Evolutionary conservation across 2,113 vertebrate species (phyloP), one percentile per base, ranked within the genome.

Genomic region (Anoplopoma fimbria): DNA sequence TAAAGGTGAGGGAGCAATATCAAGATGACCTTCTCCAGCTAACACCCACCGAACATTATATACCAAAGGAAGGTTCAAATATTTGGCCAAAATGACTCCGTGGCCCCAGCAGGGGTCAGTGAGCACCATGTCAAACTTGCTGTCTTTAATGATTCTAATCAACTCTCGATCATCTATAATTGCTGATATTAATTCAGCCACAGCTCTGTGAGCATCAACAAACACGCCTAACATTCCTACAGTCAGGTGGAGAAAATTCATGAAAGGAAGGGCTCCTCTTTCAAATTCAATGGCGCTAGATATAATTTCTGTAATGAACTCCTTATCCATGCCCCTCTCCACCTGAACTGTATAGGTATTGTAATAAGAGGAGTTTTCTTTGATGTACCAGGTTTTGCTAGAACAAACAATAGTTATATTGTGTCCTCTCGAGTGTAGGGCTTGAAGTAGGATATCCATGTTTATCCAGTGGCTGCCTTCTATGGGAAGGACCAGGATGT

Each of bases 401-500:
- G 83, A 57, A 1, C 62, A 67, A 19, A 91, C 6, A 8, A 94
- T 19, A 9, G 93, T 93, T 2, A 94, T 6, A 29, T 72, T 87
- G 76, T 94, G 93, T 45, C 93, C 93, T 62, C 36, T 86, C 0
- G 84, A 83, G 63, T 94, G 89, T 63, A 93, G 38, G 42, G 77
- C 92, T 67, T 75, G 53, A 17, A 93, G 83, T 1, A 93, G 61
- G 42, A 94, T 57, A 0, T 93, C 88, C 92, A 94, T 93, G 87
- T 94, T 94, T 14, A 94, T 36, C 93, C 93, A 94, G 69, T 94
- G 94, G 62, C 93, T 94, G 21, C 93, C 93, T 1, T 95, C 93
- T 2, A 2, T 6, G 0, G 94, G 93, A 40, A 93, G 33, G 2
- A 94, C 92, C 33, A 94, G 49, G 77, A 94, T 86, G 71, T 94